Conservation (phyloP, 1,140 invertebrate species). For the Listronotus oregonensis region DNA sequence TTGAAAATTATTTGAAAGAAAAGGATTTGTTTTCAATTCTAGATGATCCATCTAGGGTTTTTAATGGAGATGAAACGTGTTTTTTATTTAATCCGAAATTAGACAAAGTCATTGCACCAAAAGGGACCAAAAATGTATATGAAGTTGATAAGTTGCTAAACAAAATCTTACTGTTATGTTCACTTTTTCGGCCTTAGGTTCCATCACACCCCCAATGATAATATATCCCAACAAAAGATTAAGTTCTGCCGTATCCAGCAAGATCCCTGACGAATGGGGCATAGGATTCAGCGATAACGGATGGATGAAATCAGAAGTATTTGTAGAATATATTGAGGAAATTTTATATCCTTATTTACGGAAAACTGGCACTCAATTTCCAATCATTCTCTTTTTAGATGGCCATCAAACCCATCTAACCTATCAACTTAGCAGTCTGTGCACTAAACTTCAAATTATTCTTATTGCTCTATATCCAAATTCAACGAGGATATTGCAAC, state of each 20-base stretch:
- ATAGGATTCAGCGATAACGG: constrained; percentile 5
- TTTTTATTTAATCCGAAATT: constrained; percentile 50
- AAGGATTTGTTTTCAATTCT: constrained; percentile 43
- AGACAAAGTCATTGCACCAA: constrained; percentile 44
- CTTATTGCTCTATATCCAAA: background rate
- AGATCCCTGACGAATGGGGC: background rate
- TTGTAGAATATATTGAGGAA: constrained; percentile 4
- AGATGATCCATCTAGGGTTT: constrained; percentile 43
- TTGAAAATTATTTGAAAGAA: constrained; percentile 1
- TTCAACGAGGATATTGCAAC: background rate
- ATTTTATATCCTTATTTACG: background rate
- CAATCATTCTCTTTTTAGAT: constrained; percentile 11
- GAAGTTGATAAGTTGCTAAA: constrained; percentile 39
- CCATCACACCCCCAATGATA: constrained; percentile 17
- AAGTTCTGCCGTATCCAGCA: background rate
- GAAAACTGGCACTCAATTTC: background rate
- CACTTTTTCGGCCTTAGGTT: constrained; percentile 9
- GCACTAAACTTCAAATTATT: background rate
- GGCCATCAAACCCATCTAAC: background rate
- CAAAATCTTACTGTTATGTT: constrained; percentile 13
- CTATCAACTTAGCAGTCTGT: background rate
- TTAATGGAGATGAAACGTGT: constrained; percentile 54
- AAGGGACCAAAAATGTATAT: constrained; percentile 50
- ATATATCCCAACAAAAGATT: constrained; percentile 18
- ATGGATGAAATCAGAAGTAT: background rate